Base-by-base conservation (phyloP, 2,797 vertebrate genomes). In the Avahi laniger region DNA sequence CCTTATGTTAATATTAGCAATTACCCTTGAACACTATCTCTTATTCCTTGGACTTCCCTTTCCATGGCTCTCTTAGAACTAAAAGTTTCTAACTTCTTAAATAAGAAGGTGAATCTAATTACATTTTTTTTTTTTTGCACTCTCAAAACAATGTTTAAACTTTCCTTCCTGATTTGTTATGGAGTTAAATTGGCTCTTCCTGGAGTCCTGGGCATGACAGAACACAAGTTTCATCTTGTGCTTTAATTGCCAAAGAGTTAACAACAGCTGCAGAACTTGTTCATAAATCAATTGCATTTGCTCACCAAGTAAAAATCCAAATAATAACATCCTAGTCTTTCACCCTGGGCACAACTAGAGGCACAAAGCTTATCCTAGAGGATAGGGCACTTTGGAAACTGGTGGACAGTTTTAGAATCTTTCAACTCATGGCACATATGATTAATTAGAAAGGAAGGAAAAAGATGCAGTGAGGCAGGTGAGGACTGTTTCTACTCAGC, bases 141-240 rank as follows among this genome's bases (percentile, higher is more conserved):
- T 92, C 63, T 87, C 73, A n/a, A 73, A 38, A 75, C 48, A 75
- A 79, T 4, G 50, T 93, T 65, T 54, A 43, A 1, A 41, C 69
- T 84, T 94, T 73, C 86, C 65, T 94, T 96, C 59, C 52, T 61
- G 35, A 61, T 75, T 90, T 80, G 50, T 43, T 67, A 24, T 17
- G 2, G 28, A 83, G n/a, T 72, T 72, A 59, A 52, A 24, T 22
- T 69, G 35, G 18, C 30, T 69, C 30, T 2, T 83, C 7, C 22
- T 22, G 38, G 48, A 73, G 43, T 94, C 20, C 22, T 79, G 70
- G 41, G 13, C 57, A 67, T 65, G n/a, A 52, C 1, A 59, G 65
- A 84, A 91, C 61, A 82, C 63, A 69, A 30, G 3, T 81, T 78
- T 65, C 33, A 41, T 57, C 57, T 83, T 79, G 54, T 69, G 15